A percentile compares a stretch with the other conserved stretches of the same genome.
These are phyloP conservation scores for Cinara cedri DNA, from an alignment of 2,888 invertebrate genomes.

Conservation along the genomic window DNA sequence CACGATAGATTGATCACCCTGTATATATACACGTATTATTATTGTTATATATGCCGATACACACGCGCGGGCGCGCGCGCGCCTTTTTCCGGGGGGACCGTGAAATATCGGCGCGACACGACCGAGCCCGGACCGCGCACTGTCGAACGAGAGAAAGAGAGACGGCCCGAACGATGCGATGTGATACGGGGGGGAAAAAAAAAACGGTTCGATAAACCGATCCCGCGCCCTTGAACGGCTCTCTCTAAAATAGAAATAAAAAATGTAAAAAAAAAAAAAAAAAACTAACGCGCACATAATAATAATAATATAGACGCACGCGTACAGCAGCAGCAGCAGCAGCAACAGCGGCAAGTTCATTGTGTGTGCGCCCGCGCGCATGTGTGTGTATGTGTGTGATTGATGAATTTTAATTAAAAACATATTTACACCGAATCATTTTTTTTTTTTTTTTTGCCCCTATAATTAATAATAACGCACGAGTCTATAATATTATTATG, in stretches of 20 bases:
- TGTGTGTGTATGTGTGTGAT: slow-evolving; percentile 33
- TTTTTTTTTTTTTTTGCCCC: no score
- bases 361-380: slow-evolving; percentile 31
- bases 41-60: background rate
- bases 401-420: slow-evolving; percentile 52
- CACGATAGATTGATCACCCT: no score
- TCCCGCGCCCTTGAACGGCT: slow-evolving; percentile 47
- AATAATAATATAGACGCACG: background rate
- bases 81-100: slow-evolving; percentile 38
- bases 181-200: slow-evolving; percentile 8
- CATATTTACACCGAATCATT: no score
- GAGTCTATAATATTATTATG: no score
- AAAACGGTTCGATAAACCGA: slow-evolving; percentile 48
- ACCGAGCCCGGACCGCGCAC: no score
- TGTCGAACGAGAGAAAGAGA: no score
- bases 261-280: background rate
- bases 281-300: slow-evolving; percentile 5
- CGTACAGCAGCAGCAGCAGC: background rate
- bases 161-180: no score
- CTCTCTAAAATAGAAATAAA: background rate
- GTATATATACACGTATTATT: no score
- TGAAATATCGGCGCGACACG: slow-evolving; percentile 40
- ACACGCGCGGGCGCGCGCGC: background rate
- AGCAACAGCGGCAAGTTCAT: slow-evolving; percentile 32
- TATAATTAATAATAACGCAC: no score